Base-by-base conservation (phyloP, 2,113 vertebrate species). In the Tetrax tetrax region DNA sequence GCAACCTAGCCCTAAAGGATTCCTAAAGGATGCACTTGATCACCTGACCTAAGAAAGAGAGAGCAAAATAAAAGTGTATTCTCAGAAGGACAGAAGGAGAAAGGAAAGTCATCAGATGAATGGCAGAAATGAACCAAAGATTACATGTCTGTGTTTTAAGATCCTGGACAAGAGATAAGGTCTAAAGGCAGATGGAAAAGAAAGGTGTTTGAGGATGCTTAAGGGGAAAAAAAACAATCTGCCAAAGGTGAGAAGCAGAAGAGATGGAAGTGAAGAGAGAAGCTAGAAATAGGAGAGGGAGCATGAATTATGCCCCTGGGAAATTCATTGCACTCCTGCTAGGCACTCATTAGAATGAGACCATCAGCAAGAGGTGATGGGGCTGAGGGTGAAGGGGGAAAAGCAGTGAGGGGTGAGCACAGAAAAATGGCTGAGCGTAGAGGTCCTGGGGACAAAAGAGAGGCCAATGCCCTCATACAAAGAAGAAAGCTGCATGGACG, bases 371-470 rank as follows among this genome's bases (percentile, higher is more conserved):
- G 37, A 47, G 14, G 16, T 15, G 7, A 28, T 9, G 9, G n/a
- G 14, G 6, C 18, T 82, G 31, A 60, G 54, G 41, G 47, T 21
- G 14, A 43, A 71, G 12, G 4, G 5, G 14, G 9, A 31, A 77
- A 66, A 60, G 14, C 17, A 35, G 11, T 28, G 51, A 64, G 11
- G 8, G 1, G 6, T 24, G 2, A 81, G 19, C 13, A 29, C 6
- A 24, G 33, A 7, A 47, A 23, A 56, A 56, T 0, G 1, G 8
- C 20, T 74, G 9, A 43, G 15, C 2, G 0, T 33, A 38, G 47
- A 45, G 65, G 17, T 43, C 35, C 6, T 25, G 25, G 27, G 17
- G 18, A 64, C 10, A 68, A 48, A 94, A 29, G 29, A 51, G 50
- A 70, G 20, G n/a, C n/a, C 20, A 43, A 12, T 23, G 12, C 14